Percentiles rank a stretch among this genome's conserved stretches.
Conservation (phyloP, 2,113 vertebrate genomes). For the Paradoxurus hermaphroditus region DNA sequence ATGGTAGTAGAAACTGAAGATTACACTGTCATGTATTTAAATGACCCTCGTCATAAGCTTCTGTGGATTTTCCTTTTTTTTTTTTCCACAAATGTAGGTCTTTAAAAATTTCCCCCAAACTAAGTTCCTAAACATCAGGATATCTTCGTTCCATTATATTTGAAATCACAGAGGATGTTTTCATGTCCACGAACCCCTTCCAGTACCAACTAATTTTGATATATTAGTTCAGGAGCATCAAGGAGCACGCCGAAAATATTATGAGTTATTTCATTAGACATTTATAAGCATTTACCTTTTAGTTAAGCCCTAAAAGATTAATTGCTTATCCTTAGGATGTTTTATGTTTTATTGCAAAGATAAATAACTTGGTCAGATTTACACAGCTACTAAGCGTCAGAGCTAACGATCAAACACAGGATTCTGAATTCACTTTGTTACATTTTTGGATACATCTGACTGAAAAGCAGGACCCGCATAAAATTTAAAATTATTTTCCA, state of each 20-base stretch:
- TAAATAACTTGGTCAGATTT: conserved; percentile 38
- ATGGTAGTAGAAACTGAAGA: not conserved
- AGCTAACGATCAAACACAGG: not conserved
- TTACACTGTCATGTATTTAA: not conserved
- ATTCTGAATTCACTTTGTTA: not conserved
- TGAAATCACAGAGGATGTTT: not conserved
- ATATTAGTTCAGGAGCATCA: not conserved
- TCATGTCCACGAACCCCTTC: not conserved
- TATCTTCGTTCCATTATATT: not conserved
- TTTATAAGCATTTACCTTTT: conserved; percentile 46
- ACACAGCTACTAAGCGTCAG: not conserved
- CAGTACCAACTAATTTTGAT: not conserved
- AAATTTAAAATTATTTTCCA: not conserved
- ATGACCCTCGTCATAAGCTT: not conserved
- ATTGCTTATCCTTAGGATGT: not conserved
- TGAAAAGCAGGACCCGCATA: not conserved
- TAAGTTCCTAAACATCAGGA: not conserved
- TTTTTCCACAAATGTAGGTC: not conserved
- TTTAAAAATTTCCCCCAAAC: not conserved
- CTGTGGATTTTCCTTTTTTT: not conserved
- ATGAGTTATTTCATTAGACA: conserved; percentile 4
- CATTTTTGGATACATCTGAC: not conserved
- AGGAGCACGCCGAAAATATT: not conserved
- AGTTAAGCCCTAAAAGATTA: conserved; percentile 41
- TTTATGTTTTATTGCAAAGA: conserved; percentile 32